Conservation (phyloP, 2,113 vertebrate genomes). For the human (Homo sapiens) region DNA sequence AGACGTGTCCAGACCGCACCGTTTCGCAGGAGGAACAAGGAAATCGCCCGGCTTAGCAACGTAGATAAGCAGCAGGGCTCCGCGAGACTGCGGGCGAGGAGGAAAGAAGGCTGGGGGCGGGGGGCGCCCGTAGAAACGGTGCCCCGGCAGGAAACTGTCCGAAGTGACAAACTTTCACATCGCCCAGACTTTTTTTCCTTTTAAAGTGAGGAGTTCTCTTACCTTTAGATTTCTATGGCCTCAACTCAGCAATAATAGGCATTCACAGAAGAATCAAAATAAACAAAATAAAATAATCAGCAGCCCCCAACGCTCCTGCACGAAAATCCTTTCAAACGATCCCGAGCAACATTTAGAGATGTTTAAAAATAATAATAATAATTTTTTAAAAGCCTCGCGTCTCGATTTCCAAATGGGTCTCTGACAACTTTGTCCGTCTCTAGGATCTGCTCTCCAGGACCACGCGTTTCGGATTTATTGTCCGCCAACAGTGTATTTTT, state of each 20-base stretch:
- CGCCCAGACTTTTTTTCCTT: constrained; percentile 44
- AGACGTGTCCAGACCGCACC: constrained; percentile 38
- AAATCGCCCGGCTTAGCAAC: constrained; percentile 35
- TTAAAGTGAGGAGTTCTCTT: constrained; percentile 62
- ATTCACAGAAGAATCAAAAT: constrained; percentile 67
- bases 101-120: not conserved
- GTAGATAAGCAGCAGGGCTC: not conserved
- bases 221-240: constrained; percentile 75
- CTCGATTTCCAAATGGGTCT: constrained; percentile 65
- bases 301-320: constrained; percentile 60
- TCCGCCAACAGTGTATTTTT: constrained; percentile 71
- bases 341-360: constrained; percentile 70
- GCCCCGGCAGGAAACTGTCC: constrained; percentile 54
- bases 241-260: constrained; percentile 71
- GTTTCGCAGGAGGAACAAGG: constrained; percentile 62
- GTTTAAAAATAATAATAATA: not conserved
- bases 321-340: constrained; percentile 65
- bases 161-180: constrained; percentile 45
- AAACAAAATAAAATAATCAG: constrained; percentile 46
- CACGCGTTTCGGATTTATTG: constrained; percentile 75
- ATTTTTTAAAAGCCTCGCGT: constrained; percentile 35
- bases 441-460: constrained; percentile 59
- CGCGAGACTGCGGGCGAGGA: not conserved
- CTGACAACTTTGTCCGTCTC: constrained; percentile 73
- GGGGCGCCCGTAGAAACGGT: constrained; percentile 22